Evolutionary conservation across 1,140 invertebrate species (phyloP).

Genomic region (Eriosoma lanigerum): DNA sequence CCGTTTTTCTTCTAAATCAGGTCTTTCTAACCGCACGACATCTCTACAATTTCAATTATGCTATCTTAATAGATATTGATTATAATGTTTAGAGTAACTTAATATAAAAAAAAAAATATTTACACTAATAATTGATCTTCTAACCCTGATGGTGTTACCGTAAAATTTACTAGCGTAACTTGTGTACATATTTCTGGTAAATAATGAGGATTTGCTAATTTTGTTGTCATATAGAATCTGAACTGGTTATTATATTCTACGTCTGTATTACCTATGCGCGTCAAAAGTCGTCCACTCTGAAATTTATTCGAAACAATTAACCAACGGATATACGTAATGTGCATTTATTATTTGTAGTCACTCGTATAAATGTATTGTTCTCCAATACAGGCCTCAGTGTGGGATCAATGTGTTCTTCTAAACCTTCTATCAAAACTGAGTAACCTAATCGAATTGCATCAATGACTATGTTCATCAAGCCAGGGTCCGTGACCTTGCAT

Average conservation of each 20-base stretch:
- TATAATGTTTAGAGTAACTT: not conserved
- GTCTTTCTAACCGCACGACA: slow-evolving; percentile 81
- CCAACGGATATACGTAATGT: not conserved
- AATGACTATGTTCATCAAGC: slow-evolving; percentile 77
- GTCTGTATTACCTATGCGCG: slow-evolving; percentile 80
- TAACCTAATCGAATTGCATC: slow-evolving; percentile 77
- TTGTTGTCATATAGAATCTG: slow-evolving; percentile 88
- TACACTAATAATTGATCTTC: slow-evolving; percentile 79
- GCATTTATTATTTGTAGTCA: slow-evolving; percentile 57
- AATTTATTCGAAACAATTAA: not conserved
- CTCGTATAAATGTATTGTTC: slow-evolving; percentile 72
- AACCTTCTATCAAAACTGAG: slow-evolving; percentile 81
- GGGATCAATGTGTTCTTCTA: slow-evolving; percentile 77
- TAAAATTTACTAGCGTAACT: slow-evolving; percentile 90
- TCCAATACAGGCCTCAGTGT: slow-evolving; percentile 78
- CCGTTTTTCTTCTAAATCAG: slow-evolving; percentile 78
- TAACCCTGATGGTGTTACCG: slow-evolving; percentile 90
- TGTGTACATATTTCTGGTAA: slow-evolving; percentile 73
- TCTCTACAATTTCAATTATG: slow-evolving; percentile 64
- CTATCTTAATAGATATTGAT: too few species aligned
- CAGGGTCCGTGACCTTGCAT: slow-evolving; percentile 73
- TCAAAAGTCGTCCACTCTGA: slow-evolving; percentile 73
- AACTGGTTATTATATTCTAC: slow-evolving; percentile 82
- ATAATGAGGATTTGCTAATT: slow-evolving; percentile 88
- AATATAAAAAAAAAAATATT: not conserved